phyloP scores from a whole-genome alignment of 2,888 invertebrate genomes.

The Sphecodes monilicornis region DNA sequence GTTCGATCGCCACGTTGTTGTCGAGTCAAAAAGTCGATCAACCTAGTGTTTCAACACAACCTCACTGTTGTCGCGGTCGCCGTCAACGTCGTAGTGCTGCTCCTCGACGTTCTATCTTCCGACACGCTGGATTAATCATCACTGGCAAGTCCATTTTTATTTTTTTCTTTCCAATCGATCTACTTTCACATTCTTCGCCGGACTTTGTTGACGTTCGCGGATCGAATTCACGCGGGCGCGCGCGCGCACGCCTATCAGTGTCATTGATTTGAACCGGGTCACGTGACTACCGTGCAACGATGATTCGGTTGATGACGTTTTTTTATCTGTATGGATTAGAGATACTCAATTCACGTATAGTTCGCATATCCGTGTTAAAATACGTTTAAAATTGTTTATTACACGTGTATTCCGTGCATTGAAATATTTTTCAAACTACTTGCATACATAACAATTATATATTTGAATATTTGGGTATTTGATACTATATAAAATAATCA shows the following conservation, averaged over 20 bases:
- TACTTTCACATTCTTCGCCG: background rate
- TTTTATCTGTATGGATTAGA: too few species aligned
- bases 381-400: too few species aligned
- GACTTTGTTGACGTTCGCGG: background rate
- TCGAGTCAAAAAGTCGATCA: constrained; percentile 67
- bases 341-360: too few species aligned
- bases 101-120: constrained; percentile 45
- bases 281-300: constrained; percentile 45
- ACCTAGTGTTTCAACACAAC: constrained; percentile 61
- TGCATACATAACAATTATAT: too few species aligned
- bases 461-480: too few species aligned
- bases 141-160: constrained; percentile 68
- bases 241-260: constrained; percentile 8
- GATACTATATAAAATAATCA: too few species aligned
- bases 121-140: constrained; percentile 65
- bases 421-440: too few species aligned
- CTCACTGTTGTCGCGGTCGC: constrained; percentile 45
- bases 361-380: too few species aligned
- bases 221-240: background rate
- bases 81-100: constrained; percentile 51
- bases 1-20: constrained; percentile 69
- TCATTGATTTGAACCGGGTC: constrained; percentile 51
- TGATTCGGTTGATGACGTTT: background rate
- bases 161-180: background rate
- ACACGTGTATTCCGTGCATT: too few species aligned